Conservation (phyloP, 2,888 invertebrate genomes). For the Nyleta sp. region DNA sequence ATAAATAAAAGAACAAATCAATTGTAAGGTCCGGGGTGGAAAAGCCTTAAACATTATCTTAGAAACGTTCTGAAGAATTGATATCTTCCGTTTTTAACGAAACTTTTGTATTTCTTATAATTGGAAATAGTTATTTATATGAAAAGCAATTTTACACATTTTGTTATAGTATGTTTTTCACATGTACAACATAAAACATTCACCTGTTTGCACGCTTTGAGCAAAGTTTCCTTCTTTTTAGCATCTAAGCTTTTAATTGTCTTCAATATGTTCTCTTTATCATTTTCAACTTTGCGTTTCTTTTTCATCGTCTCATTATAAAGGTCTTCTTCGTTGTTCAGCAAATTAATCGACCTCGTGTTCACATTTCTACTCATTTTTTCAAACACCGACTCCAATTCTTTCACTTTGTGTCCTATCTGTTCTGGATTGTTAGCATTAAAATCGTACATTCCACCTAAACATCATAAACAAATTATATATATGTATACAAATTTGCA, state of each 20-base stretch:
- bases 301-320: conserved; percentile 88
- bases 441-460: conserved; percentile 89
- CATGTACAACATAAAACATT: not conserved
- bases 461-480: conserved; percentile 14
- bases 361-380: conserved; percentile 89
- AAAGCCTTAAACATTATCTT: too few relatives aligned
- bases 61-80: too few relatives aligned
- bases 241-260: conserved; percentile 94
- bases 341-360: conserved; percentile 92
- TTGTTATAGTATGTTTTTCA: too few relatives aligned
- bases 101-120: too few relatives aligned
- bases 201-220: conserved; percentile 90
- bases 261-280: conserved; percentile 86
- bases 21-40: too few relatives aligned
- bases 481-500: not conserved
- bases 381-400: conserved; percentile 85
- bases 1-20: conserved; percentile 11
- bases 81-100: too few relatives aligned
- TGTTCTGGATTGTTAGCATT: conserved; percentile 85
- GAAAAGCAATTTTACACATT: too few relatives aligned
- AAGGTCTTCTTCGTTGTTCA: conserved; percentile 93
- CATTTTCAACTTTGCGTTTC: conserved; percentile 66
- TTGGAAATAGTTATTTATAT: not conserved
- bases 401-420: conserved; percentile 84
- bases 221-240: conserved; percentile 93